A percentile compares a stretch with the other conserved stretches of the same genome.
Evolutionary conservation across 2,113 vertebrate genomes (phyloP).

Genomic region (Bufo gargarizans): DNA sequence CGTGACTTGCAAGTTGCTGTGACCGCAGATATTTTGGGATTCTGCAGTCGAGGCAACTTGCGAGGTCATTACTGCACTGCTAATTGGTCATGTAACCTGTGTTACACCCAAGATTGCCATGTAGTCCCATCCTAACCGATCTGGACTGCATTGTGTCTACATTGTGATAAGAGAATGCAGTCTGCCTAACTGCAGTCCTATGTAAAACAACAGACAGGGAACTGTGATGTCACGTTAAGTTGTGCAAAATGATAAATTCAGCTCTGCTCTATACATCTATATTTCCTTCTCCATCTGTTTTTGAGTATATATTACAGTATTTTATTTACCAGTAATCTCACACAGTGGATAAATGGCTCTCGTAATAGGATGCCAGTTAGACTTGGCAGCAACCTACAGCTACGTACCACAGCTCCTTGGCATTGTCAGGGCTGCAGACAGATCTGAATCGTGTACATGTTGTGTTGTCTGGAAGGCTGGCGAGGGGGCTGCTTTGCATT

Average conservation of each 20-base stretch:
- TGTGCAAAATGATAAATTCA: background rate
- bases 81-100: too few species aligned
- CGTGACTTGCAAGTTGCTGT: too few species aligned
- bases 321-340: conserved; percentile 14
- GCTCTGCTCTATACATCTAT: background rate
- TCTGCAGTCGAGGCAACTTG: too few species aligned
- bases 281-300: background rate
- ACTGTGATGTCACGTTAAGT: background rate
- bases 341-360: background rate
- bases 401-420: background rate
- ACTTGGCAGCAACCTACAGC: background rate
- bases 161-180: background rate
- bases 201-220: background rate
- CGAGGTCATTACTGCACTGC: too few species aligned
- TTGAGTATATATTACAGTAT: background rate
- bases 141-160: background rate
- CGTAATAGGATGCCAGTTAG: background rate
- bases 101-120: too few species aligned
- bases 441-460: background rate
- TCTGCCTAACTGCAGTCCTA: background rate
- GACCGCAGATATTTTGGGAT: too few species aligned
- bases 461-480: background rate
- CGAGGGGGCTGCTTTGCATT: background rate
- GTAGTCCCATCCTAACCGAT: too few species aligned
- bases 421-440: background rate